Base-by-base conservation (phyloP, 2,113 vertebrate species). In the Solea senegalensis region DNA sequence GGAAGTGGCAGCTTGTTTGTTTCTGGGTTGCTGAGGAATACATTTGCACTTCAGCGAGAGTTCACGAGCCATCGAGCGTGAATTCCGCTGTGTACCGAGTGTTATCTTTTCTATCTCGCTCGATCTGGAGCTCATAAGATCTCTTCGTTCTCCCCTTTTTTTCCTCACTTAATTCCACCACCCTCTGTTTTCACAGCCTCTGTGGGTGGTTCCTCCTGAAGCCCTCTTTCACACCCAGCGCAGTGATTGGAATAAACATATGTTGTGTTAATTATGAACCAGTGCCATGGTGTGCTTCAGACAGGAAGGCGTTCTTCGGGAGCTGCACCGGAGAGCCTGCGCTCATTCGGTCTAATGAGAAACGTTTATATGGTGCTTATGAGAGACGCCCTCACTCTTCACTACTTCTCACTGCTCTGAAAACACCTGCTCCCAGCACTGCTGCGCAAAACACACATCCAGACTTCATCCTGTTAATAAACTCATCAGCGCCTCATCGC, bases 1-100 rank as follows among this genome's bases (percentile, higher is more conserved):
- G 91, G 92, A 93, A 94, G 91, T 92, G 86, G 88, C 88, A 92
- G 89, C 89, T 87, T 91, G 91, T 93, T 94, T 92, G 90, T 92
- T 91, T 92, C 90, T 88, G 88, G 84, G 91, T 92, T 90, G 91
- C 90, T 85, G 86, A 86, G 88, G 91, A 94, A 94, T 92, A 93
- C 86, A 93, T 94, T 93, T 90, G 82, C 93, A 94, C 92, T 89
- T 93, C 88, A 58, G 74, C 82, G 28, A 78, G 83, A 81, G 87
- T 91, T 90, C 88, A 82, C 83, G 82, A 89, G 89, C 91, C 78
- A 88, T 89, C 72, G 69, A 70, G 91, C 92, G 92, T 63, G 81
- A 94, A 92, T 93, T 91, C 92, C 88, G 65, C 83, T 61, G 85
- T 90, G 90, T 79, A 79, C 86, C 81, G 87, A 90, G 89, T 90